Conservation (phyloP, 2,113 vertebrate species). For the Stegostoma tigrinum region DNA sequence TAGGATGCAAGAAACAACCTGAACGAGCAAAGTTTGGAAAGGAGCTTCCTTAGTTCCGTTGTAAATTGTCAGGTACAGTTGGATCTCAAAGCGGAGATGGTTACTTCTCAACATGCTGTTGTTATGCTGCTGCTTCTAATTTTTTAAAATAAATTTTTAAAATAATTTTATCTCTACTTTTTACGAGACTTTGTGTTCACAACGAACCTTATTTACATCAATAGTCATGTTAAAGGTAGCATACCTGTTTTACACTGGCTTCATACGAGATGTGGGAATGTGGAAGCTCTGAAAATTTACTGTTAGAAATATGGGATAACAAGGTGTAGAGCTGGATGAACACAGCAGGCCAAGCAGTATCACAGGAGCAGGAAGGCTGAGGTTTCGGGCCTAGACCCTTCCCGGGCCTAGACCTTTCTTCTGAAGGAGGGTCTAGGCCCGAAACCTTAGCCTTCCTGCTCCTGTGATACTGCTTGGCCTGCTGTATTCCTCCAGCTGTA, state of each 20-base stretch:
- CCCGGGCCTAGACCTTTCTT: too few species aligned
- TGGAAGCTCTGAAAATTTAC: not conserved
- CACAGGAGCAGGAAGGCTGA: too few species aligned
- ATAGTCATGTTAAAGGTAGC: not conserved
- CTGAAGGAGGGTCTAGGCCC: too few species aligned
- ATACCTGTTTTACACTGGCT: not conserved
- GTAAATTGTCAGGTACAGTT: not conserved
- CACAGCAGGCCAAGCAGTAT: too few species aligned
- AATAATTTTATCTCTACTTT: not conserved
- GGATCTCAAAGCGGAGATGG: not conserved
- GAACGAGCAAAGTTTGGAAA: not conserved
- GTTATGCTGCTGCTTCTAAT: not conserved
- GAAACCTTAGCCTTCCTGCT: too few species aligned
- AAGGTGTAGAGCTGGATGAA: too few species aligned
- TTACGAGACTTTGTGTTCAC: not conserved
- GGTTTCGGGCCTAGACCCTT: too few species aligned
- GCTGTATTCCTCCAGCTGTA: too few species aligned
- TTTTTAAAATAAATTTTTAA: not conserved
- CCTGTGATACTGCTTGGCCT: too few species aligned
- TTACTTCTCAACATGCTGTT: not conserved
- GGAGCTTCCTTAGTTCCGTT: not conserved
- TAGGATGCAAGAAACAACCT: not conserved
- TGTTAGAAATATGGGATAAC: not conserved
- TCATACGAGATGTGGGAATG: not conserved
- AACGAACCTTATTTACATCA: not conserved